Percentiles rank a stretch among this genome's conserved stretches.
Conservation (phyloP, 2,797 vertebrate genomes). For the Eutrigla gurnardus region DNA sequence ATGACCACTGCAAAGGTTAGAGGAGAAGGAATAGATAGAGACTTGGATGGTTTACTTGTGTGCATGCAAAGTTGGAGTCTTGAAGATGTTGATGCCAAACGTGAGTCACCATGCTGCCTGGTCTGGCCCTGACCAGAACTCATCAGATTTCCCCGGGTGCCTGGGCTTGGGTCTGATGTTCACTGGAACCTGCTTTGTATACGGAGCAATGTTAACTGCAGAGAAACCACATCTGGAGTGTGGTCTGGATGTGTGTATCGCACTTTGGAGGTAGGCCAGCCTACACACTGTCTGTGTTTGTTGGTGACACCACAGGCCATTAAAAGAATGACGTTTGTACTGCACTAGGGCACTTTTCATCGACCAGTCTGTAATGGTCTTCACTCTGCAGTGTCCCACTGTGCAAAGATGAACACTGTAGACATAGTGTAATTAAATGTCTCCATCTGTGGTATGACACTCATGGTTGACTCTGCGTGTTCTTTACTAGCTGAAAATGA, state of each 20-base stretch:
- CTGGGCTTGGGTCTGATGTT: slow-evolving; percentile 62
- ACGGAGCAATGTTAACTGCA: slow-evolving; percentile 62
- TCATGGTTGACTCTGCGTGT: slow-evolving; percentile 19
- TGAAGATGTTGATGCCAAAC: slow-evolving; percentile 63
- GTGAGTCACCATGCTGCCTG: slow-evolving; percentile 73
- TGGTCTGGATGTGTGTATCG: slow-evolving; percentile 72
- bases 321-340: slow-evolving; percentile 55
- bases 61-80: slow-evolving; percentile 51
- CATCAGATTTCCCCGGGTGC: slow-evolving; percentile 74
- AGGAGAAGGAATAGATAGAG: slow-evolving; percentile 24
- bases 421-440: slow-evolving; percentile 1
- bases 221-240: slow-evolving; percentile 81
- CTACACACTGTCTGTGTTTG: slow-evolving; percentile 58
- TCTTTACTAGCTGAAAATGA: slow-evolving; percentile 31
- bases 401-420: slow-evolving; percentile 13
- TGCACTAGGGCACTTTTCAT: slow-evolving; percentile 28
- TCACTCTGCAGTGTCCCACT: slow-evolving; percentile 23
- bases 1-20: slow-evolving; percentile 19
- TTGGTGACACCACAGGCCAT: slow-evolving; percentile 68
- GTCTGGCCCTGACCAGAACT: slow-evolving; percentile 68
- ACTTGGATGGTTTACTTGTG: slow-evolving; percentile 59
- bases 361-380: slow-evolving; percentile 26
- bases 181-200: slow-evolving; percentile 63
- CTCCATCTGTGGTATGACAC: slow-evolving; percentile 31
- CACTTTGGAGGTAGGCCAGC: slow-evolving; percentile 75